A percentile compares a stretch with the other conserved stretches of the same genome.
phyloP scores from a whole-genome alignment of 2,888 invertebrate genomes.

The Hirtodrosophila duncani region DNA sequence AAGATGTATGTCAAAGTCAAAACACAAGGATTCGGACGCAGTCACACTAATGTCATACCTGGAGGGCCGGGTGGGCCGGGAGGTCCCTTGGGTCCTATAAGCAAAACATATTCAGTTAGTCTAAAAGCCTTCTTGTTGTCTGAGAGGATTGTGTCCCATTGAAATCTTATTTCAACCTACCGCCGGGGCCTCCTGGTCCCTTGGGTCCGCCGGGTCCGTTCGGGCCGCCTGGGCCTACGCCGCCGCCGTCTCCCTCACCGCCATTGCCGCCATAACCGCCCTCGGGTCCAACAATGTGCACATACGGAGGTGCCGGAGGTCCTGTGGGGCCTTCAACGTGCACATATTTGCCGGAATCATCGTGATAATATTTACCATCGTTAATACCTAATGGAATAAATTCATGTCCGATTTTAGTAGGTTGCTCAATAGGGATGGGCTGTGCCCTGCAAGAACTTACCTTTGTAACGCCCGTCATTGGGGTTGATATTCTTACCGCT shows the following conservation, averaged over 20 bases:
- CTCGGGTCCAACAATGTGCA: conserved; percentile 73
- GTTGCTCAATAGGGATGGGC: too few species aligned
- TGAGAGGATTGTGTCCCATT: too few species aligned
- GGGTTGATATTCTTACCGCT: conserved; percentile 66
- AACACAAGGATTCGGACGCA: too few species aligned
- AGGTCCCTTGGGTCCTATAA: conserved; percentile 67
- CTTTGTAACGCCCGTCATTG: conserved; percentile 56
- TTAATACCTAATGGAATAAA: conserved; percentile 40
- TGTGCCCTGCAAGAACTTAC: conserved; percentile 51
- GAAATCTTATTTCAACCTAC: conserved; percentile 40
- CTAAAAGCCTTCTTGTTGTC: too few species aligned
- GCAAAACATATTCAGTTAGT: too few species aligned
- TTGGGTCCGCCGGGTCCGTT: conserved; percentile 68
- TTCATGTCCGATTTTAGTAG: too few species aligned
- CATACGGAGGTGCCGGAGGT: conserved; percentile 75
- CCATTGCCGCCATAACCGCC: conserved; percentile 73
- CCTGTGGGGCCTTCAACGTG: conserved; percentile 78
- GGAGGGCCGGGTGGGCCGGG: conserved; percentile 70
- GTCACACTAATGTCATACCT: conserved; percentile 32
- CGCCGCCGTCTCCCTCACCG: conserved; percentile 64
- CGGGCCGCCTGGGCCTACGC: conserved; percentile 69
- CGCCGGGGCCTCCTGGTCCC: conserved; percentile 69
- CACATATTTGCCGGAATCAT: conserved; percentile 76
- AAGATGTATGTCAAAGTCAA: too few species aligned
- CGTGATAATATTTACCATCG: conserved; percentile 75